Conservation (phyloP, 2,888 invertebrate genomes). For the Harpalus rufipes region DNA sequence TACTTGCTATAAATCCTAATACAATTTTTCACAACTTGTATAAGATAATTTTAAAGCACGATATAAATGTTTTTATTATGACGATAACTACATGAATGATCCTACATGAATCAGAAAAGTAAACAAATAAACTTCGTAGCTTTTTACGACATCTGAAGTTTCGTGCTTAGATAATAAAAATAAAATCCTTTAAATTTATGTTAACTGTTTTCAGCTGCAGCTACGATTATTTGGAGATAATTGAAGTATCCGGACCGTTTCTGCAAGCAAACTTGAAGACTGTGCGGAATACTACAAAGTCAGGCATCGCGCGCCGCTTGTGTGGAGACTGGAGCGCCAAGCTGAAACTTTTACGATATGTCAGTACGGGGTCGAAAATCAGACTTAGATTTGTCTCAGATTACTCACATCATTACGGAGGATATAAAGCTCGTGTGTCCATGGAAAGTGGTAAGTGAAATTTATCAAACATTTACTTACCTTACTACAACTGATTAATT, state of each 20-base stretch:
- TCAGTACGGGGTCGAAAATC: conserved; percentile 81
- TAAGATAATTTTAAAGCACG: too few species aligned
- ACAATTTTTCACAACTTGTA: too few species aligned
- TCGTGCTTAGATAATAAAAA: neutral
- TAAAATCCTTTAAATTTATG: neutral
- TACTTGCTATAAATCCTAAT: too few species aligned
- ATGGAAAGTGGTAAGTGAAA: conserved; percentile 85
- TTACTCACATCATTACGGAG: conserved; percentile 87
- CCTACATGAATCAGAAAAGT: neutral
- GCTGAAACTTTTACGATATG: conserved; percentile 85
- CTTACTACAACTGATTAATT: neutral
- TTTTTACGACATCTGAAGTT: neutral
- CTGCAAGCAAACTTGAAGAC: conserved; percentile 69
- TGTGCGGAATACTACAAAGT: neutral
- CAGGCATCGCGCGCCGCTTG: conserved; percentile 76
- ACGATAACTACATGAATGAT: neutral
- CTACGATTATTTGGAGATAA: conserved; percentile 88
- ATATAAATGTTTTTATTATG: neutral
- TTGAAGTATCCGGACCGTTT: conserved; percentile 75
- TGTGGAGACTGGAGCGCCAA: conserved; percentile 91
- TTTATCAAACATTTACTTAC: neutral
- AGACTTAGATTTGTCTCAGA: conserved; percentile 87
- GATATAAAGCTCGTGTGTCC: conserved; percentile 86
- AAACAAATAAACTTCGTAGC: neutral
- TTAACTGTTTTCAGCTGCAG: conserved; percentile 81